Percentiles rank a stretch among this genome's conserved stretches.
These are phyloP conservation scores for Platycheirus albimanus DNA, from an alignment of 2,888 invertebrate species.

Conservation along the genomic window DNA sequence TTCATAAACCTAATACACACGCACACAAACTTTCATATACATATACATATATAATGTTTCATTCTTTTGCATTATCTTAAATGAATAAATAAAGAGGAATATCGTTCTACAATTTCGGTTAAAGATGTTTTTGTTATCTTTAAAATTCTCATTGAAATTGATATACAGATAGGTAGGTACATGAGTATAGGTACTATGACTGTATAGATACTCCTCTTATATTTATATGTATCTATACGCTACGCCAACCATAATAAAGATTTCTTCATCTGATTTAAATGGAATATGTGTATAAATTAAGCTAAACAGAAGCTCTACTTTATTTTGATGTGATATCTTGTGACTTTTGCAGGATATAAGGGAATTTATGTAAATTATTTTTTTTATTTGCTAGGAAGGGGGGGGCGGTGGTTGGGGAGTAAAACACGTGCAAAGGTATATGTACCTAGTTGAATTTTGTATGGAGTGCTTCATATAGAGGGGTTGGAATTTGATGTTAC, in stretches of 20 bases:
- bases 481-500: not conserved
- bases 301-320: constrained; percentile 50
- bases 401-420: too few relatives aligned
- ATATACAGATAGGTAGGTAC: too few relatives aligned
- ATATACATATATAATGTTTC: not conserved
- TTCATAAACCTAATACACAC: not conserved
- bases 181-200: constrained; percentile 39
- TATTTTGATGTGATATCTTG: constrained; percentile 58
- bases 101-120: not conserved
- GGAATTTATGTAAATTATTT: constrained; percentile 36
- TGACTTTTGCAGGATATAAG: constrained; percentile 22
- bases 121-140: too few relatives aligned
- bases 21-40: too few relatives aligned
- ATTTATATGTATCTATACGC: not conserved
- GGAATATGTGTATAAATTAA: constrained; percentile 42
- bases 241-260: constrained; percentile 19
- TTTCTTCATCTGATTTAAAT: constrained; percentile 46
- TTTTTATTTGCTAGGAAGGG: too few relatives aligned
- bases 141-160: constrained; percentile 22
- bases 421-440: not conserved
- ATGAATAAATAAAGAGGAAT: not conserved
- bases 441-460: not conserved
- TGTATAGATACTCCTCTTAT: constrained; percentile 19
- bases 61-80: not conserved
- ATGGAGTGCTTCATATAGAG: not conserved